These are phyloP conservation scores for Ameiurus melas DNA, from an alignment of 2,113 vertebrate species.

Conservation along the genomic window DNA sequence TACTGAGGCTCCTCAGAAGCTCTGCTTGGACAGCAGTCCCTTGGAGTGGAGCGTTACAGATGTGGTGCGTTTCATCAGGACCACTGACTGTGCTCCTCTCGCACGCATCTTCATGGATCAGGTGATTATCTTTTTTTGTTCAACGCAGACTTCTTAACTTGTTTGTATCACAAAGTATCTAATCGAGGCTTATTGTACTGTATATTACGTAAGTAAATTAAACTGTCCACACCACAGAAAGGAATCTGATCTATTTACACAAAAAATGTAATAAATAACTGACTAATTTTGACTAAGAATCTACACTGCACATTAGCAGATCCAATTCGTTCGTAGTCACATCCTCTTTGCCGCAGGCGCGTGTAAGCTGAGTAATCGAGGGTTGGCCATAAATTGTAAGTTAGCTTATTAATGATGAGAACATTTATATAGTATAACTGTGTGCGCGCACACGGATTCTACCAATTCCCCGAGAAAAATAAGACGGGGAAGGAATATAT, in stretches of 20 bases:
- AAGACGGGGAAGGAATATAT: background rate
- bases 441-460: background rate
- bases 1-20: constrained; percentile 83
- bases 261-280: no score
- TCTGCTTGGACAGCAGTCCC: constrained; percentile 92
- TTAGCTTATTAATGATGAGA: background rate
- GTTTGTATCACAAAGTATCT: background rate
- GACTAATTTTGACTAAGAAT: background rate
- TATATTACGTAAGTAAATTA: background rate
- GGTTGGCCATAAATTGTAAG: background rate
- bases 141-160: background rate
- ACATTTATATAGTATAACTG: background rate
- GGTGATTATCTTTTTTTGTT: constrained; percentile 67
- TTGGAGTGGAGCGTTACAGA: constrained; percentile 94
- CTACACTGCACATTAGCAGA: background rate
- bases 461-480: background rate
- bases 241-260: background rate
- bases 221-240: background rate
- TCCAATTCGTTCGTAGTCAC: background rate
- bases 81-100: constrained; percentile 92
- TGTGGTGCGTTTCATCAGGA: constrained; percentile 93
- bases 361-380: background rate
- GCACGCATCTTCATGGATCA: constrained; percentile 96
- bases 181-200: no score
- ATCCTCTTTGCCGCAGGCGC: background rate